phyloP scores from a whole-genome alignment of 1,140 invertebrate genomes.

The Hylaeus anthracinus region DNA sequence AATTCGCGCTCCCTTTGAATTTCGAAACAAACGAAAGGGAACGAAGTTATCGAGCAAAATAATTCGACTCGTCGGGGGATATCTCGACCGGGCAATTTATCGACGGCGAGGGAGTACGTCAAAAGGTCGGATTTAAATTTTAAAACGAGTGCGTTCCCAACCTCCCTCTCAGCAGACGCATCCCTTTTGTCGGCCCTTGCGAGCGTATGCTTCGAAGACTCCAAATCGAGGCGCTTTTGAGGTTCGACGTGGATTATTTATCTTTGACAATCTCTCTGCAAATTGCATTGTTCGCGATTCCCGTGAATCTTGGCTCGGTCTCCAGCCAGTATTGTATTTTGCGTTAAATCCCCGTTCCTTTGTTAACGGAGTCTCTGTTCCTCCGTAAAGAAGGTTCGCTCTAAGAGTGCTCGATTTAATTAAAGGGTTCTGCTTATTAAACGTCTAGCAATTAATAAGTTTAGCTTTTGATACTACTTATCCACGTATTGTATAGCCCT shows the following conservation, averaged over 20 bases:
- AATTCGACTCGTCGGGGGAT: neutral
- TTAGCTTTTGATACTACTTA: too few relatives aligned
- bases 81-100: slow-evolving; percentile 3
- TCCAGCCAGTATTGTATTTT: neutral
- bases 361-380: too few relatives aligned
- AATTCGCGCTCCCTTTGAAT: neutral
- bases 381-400: too few relatives aligned
- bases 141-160: neutral
- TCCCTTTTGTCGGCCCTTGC: neutral
- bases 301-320: too few relatives aligned
- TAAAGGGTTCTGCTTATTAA: too few relatives aligned
- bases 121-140: slow-evolving; percentile 28
- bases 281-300: neutral
- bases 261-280: neutral
- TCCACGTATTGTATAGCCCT: too few relatives aligned
- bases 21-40: slow-evolving; percentile 16
- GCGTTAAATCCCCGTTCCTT: too few relatives aligned
- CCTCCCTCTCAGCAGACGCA: neutral
- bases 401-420: too few relatives aligned
- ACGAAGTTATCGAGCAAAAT: slow-evolving; percentile 15
- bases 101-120: neutral
- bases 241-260: too few relatives aligned
- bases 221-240: too few relatives aligned
- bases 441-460: too few relatives aligned
- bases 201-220: too few relatives aligned